Base-by-base conservation (phyloP, 2,888 invertebrate genomes). In the Stegophylla sp. region DNA sequence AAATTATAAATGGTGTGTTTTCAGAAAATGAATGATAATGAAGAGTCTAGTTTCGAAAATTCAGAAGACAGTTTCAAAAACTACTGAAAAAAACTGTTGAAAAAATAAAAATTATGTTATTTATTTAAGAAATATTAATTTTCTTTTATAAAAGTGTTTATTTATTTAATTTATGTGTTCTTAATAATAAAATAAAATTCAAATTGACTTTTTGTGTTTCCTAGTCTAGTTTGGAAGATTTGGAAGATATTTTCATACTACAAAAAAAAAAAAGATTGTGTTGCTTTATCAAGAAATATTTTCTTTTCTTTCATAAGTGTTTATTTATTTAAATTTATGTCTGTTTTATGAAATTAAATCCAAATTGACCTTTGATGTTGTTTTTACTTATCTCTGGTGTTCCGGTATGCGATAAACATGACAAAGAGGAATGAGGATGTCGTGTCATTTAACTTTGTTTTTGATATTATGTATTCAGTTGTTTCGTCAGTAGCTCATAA, bases 371-470 rank as follows among this genome's bases (percentile, higher is more conserved):
- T 76, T 76, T 76, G 43, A 66, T 43, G 53, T 76, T 66, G 26
- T 56, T 76, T 66, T 76, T 76, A 41, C 41, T 76, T 43, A 76
- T 61, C 59, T 41, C 26, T 41, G 45, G 59, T 67, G 77, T 77
- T 77, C 77, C 77, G 69, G 69, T 66, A 2, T 7, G 28, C 26
- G 61, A 67, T 63, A 82, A 69, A 69, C 17, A 43, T 13, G 10
- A 15, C 13, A 66, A 51, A 83, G 85, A 15, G 51, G 51, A 66
- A 51, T 83, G 85, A 15, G 51, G 51, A 75, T 75, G 63, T 63
- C 48, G 34, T 75, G 17, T 17, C 48, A 17, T 64, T 51, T 9
- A 15, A 13, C 45, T 3, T 9, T 17, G 45, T 73, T 61, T 7
- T 15, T 1, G 28, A 61, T 45, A 73, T 26, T n/a, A 3, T 26